A percentile compares a stretch with the other conserved stretches of the same genome.
Conservation (phyloP, 2,797 vertebrate species). For the Hypotaenidia philippensis region DNA sequence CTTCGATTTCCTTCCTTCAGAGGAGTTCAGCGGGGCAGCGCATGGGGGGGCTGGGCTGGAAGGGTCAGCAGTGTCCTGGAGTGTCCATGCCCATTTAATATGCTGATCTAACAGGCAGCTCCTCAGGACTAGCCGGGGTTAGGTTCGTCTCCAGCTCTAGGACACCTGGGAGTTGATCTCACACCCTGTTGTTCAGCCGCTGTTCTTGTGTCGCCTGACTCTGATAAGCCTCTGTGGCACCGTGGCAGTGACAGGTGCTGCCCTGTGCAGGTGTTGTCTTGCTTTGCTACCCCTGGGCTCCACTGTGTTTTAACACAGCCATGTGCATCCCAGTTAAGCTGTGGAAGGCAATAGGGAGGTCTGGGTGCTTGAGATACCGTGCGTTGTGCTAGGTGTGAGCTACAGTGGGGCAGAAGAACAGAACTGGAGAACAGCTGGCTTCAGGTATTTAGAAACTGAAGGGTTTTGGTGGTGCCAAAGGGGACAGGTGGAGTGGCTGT, state of each 20-base stretch:
- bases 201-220: neutral
- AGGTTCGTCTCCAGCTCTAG: neutral
- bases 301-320: neutral
- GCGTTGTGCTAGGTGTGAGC: neutral
- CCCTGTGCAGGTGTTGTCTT: neutral
- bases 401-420: neutral
- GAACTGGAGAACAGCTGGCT: accelerated
- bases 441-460: neutral
- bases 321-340: neutral
- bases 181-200: neutral
- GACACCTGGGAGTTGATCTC: neutral
- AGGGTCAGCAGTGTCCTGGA: neutral
- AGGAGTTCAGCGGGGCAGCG: neutral
- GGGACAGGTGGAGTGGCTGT: neutral
- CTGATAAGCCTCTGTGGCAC: accelerated
- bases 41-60: neutral
- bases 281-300: neutral
- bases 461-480: neutral
- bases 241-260: neutral
- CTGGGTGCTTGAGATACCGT: neutral
- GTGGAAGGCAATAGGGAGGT: neutral
- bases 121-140: neutral
- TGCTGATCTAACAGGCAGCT: neutral
- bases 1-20: neutral
- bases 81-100: neutral